Base-by-base conservation (phyloP, 2,113 vertebrate genomes). In the Chitala chitala region DNA sequence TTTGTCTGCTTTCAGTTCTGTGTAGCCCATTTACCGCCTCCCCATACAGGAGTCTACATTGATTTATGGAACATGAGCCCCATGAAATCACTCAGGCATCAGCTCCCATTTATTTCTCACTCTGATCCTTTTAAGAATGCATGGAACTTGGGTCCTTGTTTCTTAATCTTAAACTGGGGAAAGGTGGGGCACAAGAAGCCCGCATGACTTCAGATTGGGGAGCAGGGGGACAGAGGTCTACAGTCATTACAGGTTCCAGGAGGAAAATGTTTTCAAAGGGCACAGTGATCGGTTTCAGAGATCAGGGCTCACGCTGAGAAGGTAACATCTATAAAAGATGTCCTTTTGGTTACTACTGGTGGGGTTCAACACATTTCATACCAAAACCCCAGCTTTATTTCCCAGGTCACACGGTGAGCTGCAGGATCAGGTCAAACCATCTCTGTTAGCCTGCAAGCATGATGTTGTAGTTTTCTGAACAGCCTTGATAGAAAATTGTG, bases 11-110 rank as follows among this genome's bases (percentile, higher is more conserved):
- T 63, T 50, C 61, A n/a, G 63, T 38, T n/a, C 46, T 65, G 4
- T 48, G 40, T 33, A 72, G 71, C 40, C 40, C 54, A 50, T 53
- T 51, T 50, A 40, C 59, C 29, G 31, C 33, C 42, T 51, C 58
- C 50, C 61, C 24, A 53, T 38, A 31, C 22, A 6, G 48, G 40
- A 33, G 22, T 38, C 33, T 12, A 36, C 61, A 54, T 3, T 74
- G 73, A 74, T 74, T 74, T 74, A 74, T 51, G 7, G 73, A 54
- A 65, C 50, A 26, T 50, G 26, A 24, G 61, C 61, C 36, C 33
- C 59, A 24, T 54, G 72, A 65, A 66, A 65, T 74, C 59, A 50
- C 44, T 63, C 72, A 74, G 29, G 61, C 50, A 50, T 55, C 61
- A 54, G 48, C 59, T 29, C n/a, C 53, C 40, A 59, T 61, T 48